Percentiles rank a stretch among this genome's conserved stretches.
Conservation (phyloP, 2,888 invertebrate species). For the Thumatha senex region DNA sequence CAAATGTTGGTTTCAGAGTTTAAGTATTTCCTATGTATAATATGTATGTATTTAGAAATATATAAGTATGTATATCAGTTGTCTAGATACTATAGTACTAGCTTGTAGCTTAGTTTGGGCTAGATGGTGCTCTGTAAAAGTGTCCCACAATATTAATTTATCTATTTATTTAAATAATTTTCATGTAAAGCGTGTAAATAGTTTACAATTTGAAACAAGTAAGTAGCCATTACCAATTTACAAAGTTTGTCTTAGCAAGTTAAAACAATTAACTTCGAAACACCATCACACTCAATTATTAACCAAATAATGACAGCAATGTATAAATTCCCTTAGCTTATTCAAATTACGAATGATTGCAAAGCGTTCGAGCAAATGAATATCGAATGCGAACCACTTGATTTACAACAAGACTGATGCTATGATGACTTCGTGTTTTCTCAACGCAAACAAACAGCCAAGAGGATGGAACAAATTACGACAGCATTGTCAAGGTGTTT, state of each 20-base stretch:
- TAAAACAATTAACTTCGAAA: constrained; percentile 45
- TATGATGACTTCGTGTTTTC: constrained; percentile 64
- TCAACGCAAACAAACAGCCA: constrained; percentile 66
- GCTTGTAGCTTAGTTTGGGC: too few species aligned
- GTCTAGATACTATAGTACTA: too few species aligned
- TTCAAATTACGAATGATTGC: constrained; percentile 62
- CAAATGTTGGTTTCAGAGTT: too few species aligned
- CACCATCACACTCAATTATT: constrained; percentile 43
- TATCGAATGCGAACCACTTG: constrained; percentile 65
- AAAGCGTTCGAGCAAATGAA: constrained; percentile 69
- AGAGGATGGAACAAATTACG: constrained; percentile 76
- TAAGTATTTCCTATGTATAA: too few species aligned
- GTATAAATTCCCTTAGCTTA: constrained; percentile 55
- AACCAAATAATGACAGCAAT: constrained; percentile 48
- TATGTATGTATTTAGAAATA: too few species aligned
- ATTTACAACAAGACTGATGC: constrained; percentile 56
- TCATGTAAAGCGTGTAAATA: too few species aligned
- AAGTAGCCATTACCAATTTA: constrained; percentile 10
- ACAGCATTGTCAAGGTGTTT: constrained; percentile 75
- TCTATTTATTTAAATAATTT: too few species aligned
- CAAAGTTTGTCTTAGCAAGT: constrained; percentile 21
- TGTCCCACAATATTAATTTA: too few species aligned
- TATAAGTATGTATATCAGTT: too few species aligned
- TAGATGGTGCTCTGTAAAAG: too few species aligned
- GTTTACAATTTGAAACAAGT: constrained; percentile 25